Percentiles rank a stretch among this genome's conserved stretches.
Evolutionary conservation across 2,797 vertebrate species (phyloP).

Genomic region (Aselliscus stoliczkanus): DNA sequence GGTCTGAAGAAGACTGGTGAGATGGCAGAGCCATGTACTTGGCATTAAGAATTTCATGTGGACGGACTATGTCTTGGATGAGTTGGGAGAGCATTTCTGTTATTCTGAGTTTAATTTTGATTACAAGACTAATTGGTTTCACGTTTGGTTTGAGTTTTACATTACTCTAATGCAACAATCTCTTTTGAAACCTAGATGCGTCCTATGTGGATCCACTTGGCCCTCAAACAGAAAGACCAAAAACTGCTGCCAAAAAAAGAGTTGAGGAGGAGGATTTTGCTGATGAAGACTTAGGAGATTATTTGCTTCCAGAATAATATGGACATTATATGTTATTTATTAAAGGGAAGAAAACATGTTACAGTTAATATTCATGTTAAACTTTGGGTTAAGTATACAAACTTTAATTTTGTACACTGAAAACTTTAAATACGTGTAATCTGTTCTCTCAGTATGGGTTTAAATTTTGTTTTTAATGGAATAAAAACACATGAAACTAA

Average conservation of each 20-base stretch:
- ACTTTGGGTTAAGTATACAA: background rate
- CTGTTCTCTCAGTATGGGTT: conserved; percentile 11
- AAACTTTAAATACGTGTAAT: conserved; percentile 48
- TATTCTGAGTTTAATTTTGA: conserved; percentile 25
- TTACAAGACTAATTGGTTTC: background rate
- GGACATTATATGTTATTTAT: background rate
- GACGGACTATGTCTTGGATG: background rate
- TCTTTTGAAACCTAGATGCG: conserved; percentile 85
- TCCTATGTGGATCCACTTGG: conserved; percentile 95
- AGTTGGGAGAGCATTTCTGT: conserved; percentile 32
- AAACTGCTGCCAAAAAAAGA: conserved; percentile 91
- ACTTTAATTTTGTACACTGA: conserved; percentile 31
- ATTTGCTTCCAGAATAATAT: conserved; percentile 92
- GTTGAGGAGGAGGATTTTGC: conserved; percentile 94
- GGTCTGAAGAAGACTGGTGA: background rate
- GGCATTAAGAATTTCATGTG: background rate
- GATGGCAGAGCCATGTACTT: background rate
- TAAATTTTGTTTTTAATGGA: background rate
- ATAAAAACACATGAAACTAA: conserved; percentile 45
- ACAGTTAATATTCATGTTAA: background rate
- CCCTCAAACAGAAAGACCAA: conserved; percentile 93
- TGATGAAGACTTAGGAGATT: conserved; percentile 95
- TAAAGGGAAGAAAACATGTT: conserved; percentile 9
- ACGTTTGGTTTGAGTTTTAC: background rate
- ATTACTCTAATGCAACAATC: background rate